A percentile compares a stretch with the other conserved stretches of the same genome.
These are phyloP conservation scores for Lycia hirtaria DNA, from an alignment of 2,888 invertebrate species.

Conservation along the genomic window DNA sequence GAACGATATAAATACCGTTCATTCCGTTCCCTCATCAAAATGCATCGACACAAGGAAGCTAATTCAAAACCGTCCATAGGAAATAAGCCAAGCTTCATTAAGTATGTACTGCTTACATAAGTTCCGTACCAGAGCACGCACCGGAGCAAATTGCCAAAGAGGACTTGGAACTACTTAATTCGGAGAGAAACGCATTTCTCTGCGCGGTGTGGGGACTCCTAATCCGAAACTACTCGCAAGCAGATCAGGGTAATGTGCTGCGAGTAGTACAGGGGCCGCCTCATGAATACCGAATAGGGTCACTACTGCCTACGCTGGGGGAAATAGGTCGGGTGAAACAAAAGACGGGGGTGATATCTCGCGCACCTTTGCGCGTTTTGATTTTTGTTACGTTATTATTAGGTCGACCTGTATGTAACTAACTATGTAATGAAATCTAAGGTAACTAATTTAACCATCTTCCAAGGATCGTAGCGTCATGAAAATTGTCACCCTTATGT, in stretches of 20 bases:
- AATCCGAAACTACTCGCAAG: constrained; percentile 76
- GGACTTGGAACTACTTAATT: constrained; percentile 64
- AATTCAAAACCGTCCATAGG: constrained; percentile 34
- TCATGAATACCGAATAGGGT: constrained; percentile 76
- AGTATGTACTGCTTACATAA: constrained; percentile 44
- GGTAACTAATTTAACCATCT: too few species aligned
- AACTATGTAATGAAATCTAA: too few species aligned
- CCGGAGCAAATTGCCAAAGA: constrained; percentile 59
- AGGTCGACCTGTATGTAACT: too few species aligned
- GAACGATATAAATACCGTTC: constrained; percentile 1
- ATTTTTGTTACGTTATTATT: background rate
- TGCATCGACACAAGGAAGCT: constrained; percentile 32
- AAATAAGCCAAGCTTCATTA: constrained; percentile 41
- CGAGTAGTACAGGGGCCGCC: constrained; percentile 59
- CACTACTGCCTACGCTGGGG: constrained; percentile 25
- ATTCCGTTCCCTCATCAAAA: constrained; percentile 19
- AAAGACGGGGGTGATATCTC: constrained; percentile 53
- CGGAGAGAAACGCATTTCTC: constrained; percentile 62
- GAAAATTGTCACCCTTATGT: too few species aligned
- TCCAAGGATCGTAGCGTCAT: too few species aligned
- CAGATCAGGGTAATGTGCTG: constrained; percentile 71
- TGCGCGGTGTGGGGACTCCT: constrained; percentile 58
- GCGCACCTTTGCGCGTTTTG: constrained; percentile 32
- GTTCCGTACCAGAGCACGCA: constrained; percentile 46
- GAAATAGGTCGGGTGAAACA: constrained; percentile 42